Percentiles rank a stretch among this genome's conserved stretches.
Conservation (phyloP, 2,888 invertebrate genomes). For the Pachymerium ferrugineum region DNA sequence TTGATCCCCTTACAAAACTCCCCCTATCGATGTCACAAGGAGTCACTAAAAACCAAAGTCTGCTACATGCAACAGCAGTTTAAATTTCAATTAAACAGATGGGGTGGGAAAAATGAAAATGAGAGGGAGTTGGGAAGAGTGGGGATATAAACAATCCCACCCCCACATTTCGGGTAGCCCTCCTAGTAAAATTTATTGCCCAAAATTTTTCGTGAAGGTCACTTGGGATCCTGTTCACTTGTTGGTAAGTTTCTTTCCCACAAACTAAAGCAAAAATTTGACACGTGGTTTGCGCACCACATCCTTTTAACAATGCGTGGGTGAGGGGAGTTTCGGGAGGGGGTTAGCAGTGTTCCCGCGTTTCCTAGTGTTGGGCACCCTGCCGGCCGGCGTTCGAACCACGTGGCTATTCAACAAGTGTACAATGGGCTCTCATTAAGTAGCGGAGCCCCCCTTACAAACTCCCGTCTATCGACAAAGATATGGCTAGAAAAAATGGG, state of each 20-base stretch:
- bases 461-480: not conserved
- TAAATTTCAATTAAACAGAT: slow-evolving; percentile 27
- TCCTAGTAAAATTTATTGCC: not conserved
- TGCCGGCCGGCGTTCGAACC: not conserved
- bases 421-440: slow-evolving; percentile 20
- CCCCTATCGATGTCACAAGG: not conserved
- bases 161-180: not conserved
- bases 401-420: slow-evolving; percentile 29
- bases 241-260: slow-evolving; percentile 7
- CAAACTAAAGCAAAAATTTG: slow-evolving; percentile 8
- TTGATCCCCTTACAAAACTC: not conserved
- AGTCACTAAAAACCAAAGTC: not conserved
- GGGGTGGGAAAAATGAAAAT: not conserved
- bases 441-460: not conserved
- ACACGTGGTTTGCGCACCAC: slow-evolving; percentile 25
- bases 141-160: not conserved
- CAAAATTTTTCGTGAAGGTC: not conserved
- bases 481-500: not conserved
- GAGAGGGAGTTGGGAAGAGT: too few relatives aligned
- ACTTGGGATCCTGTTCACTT: slow-evolving; percentile 7
- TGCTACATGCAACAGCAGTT: slow-evolving; percentile 5
- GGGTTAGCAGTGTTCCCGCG: not conserved
- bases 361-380: slow-evolving; percentile 1
- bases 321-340: slow-evolving; percentile 8
- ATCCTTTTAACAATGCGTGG: slow-evolving; percentile 19